Evolutionary conservation across 2,797 vertebrate genomes (phyloP).

Genomic region (Petrocephalus sullivani): DNA sequence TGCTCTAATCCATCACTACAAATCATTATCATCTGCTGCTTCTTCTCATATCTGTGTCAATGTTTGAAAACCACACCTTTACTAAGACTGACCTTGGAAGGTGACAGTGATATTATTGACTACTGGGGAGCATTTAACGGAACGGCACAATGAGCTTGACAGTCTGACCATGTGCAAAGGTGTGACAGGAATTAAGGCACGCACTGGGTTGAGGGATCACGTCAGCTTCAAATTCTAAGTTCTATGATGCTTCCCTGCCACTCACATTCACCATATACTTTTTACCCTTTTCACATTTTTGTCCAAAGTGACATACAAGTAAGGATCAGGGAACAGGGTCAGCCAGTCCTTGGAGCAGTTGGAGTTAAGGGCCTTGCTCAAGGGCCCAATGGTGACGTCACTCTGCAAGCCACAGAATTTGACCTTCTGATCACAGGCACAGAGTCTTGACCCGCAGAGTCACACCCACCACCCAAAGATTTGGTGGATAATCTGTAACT

Average conservation of each 20-base stretch:
- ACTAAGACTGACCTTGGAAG: neutral
- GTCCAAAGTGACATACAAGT: neutral
- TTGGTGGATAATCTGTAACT: neutral
- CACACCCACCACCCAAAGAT: neutral
- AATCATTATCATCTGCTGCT: neutral
- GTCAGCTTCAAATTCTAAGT: neutral
- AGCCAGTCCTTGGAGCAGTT: neutral
- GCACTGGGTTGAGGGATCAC: neutral
- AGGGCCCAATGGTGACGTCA: neutral
- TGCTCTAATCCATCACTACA: neutral
- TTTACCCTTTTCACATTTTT: neutral
- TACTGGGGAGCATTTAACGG: neutral
- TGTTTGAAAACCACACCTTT: neutral
- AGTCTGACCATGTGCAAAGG: neutral
- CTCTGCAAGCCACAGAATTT: neutral
- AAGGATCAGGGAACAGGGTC: neutral
- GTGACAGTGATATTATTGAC: neutral
- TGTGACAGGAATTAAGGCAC: constrained; percentile 1
- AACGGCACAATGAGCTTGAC: neutral
- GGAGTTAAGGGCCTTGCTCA: neutral
- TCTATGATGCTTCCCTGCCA: neutral
- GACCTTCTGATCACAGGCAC: neutral
- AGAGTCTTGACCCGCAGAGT: neutral
- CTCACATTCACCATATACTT: neutral
- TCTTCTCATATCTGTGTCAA: neutral